Evolutionary conservation across 1,140 invertebrate genomes (phyloP).

Genomic region (Drosophila biarmipes): DNA sequence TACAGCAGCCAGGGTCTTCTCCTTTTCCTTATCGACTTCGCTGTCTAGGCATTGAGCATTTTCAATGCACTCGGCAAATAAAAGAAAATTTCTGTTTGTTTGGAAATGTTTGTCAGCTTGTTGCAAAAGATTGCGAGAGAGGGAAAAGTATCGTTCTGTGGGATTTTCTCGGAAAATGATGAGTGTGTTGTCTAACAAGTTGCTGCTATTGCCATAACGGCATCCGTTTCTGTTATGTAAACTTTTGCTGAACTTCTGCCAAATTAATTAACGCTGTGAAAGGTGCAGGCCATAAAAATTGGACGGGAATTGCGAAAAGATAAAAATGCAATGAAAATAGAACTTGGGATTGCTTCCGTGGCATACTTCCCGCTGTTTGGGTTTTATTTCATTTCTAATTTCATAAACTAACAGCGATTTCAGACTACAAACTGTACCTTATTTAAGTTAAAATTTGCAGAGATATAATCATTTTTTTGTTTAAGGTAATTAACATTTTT

Average conservation of each 20-base stretch:
- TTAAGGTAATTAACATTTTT: neutral
- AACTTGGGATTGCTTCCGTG: constrained; percentile 6
- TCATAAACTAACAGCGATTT: neutral
- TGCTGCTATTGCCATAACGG: constrained; percentile 59
- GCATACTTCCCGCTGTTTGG: constrained; percentile 3
- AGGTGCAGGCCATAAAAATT: constrained; percentile 15
- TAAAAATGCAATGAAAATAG: constrained; percentile 6
- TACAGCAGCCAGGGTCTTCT: neutral
- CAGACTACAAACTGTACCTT: neutral
- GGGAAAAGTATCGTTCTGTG: constrained; percentile 17
- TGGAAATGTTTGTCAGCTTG: constrained; percentile 59
- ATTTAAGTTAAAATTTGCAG: too few species aligned
- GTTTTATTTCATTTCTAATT: neutral
- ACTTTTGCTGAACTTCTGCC: constrained; percentile 64
- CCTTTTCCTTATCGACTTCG: constrained; percentile 1
- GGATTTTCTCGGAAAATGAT: constrained; percentile 58
- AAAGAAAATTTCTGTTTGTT: constrained; percentile 35
- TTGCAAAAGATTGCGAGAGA: constrained; percentile 42
- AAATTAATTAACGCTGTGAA: constrained; percentile 67
- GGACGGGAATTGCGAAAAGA: neutral
- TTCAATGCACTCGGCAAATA: constrained; percentile 68
- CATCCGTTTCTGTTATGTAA: constrained; percentile 68
- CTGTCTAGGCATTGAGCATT: constrained; percentile 40
- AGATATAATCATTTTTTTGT: too few species aligned
- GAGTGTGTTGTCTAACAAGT: constrained; percentile 68